These are phyloP conservation scores for Cottoperca gobio DNA, from an alignment of 2,797 vertebrate genomes.

Conservation along the genomic window DNA sequence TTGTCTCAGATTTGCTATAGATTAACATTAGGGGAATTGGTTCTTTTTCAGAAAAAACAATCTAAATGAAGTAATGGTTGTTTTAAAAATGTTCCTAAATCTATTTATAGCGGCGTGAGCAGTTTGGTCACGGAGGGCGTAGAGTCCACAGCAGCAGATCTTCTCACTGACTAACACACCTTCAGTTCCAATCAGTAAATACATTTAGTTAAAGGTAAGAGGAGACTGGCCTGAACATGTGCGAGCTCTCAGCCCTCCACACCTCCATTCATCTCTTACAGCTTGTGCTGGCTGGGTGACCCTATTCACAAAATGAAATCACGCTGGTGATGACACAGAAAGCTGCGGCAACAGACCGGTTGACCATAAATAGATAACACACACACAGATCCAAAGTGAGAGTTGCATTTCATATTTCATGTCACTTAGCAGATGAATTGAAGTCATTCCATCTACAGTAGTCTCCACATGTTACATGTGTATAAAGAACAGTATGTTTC, in stretches of 20 bases:
- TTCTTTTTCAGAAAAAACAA: constrained; percentile 11
- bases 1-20: constrained; percentile 7
- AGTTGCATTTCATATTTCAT: too few relatives aligned
- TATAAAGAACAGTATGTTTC: neutral
- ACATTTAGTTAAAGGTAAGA: constrained; percentile 5
- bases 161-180: constrained; percentile 16
- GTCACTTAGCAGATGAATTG: neutral
- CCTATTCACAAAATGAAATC: neutral
- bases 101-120: constrained; percentile 10
- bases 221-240: constrained; percentile 1
- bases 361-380: neutral
- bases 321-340: neutral
- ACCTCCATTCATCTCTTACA: neutral
- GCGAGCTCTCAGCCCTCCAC: neutral
- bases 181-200: constrained; percentile 9
- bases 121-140: neutral
- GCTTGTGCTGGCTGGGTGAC: neutral
- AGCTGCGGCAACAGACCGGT: neutral
- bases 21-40: constrained; percentile 31
- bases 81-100: constrained; percentile 10
- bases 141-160: constrained; percentile 25
- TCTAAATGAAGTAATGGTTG: constrained; percentile 26
- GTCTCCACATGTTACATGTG: neutral
- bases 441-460: neutral
- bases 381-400: neutral